phyloP scores from a whole-genome alignment of 1,140 invertebrate species.

The Protaetia brevitarsis region DNA sequence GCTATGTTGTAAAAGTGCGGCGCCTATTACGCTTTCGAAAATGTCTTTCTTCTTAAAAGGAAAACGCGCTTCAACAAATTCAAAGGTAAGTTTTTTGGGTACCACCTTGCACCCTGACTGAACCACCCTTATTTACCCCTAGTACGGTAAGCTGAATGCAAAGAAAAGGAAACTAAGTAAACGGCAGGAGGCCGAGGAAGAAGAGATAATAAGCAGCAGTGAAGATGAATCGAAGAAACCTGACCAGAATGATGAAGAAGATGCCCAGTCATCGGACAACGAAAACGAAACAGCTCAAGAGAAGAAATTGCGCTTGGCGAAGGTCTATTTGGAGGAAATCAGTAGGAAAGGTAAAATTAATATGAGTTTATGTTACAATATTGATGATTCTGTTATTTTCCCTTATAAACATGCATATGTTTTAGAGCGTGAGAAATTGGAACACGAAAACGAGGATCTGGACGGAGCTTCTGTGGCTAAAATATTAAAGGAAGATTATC shows the following conservation, averaged over 20 bases:
- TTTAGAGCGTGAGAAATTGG: constrained; percentile 30
- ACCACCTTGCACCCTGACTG: constrained; percentile 33
- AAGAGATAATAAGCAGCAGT: constrained; percentile 45
- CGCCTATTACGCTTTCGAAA: constrained; percentile 6
- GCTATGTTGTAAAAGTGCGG: no score
- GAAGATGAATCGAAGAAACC: background rate
- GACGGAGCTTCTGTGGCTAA: background rate
- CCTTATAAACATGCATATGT: no score
- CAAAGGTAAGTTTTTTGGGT: constrained; percentile 33
- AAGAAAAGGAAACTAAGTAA: constrained; percentile 35
- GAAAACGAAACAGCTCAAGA: constrained; percentile 83
- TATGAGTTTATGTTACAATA: constrained; percentile 34
- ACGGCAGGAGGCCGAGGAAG: constrained; percentile 36
- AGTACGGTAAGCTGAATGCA: constrained; percentile 25
- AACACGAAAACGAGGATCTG: constrained; percentile 16
- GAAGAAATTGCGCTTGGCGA: constrained; percentile 82
- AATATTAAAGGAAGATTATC: constrained; percentile 57
- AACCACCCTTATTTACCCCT: background rate
- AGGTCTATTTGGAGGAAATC: constrained; percentile 84
- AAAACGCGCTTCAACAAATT: constrained; percentile 52
- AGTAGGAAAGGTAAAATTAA: constrained; percentile 61
- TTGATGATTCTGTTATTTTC: constrained; percentile 19
- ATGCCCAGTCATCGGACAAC: background rate
- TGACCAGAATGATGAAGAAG: background rate
- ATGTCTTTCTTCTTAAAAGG: constrained; percentile 62